Evolutionary conservation across 1,140 invertebrate genomes (phyloP).

Genomic region (Agrilus planipennis): DNA sequence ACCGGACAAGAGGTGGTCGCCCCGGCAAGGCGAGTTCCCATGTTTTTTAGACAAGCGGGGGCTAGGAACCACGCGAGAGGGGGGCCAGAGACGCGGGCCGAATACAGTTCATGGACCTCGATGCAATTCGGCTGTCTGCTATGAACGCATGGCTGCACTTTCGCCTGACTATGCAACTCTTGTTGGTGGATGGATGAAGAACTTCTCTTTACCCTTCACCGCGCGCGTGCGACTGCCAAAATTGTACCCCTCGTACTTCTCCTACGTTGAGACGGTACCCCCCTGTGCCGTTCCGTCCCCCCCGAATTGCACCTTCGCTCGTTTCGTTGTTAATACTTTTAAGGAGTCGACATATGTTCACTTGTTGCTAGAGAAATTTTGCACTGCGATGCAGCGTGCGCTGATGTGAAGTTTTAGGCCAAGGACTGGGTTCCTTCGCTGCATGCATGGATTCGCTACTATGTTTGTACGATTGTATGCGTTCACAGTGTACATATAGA

Average conservation of each 20-base stretch:
- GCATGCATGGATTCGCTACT: too few relatives aligned
- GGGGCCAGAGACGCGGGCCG: slow-evolving; percentile 8
- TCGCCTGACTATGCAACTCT: slow-evolving; percentile 29
- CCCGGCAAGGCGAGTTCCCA: slow-evolving; percentile 7
- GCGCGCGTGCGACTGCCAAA: slow-evolving; percentile 6
- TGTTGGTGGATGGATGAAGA: too few relatives aligned
- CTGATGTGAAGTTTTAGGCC: not conserved
- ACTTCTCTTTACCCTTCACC: slow-evolving; percentile 17
- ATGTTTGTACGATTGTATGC: too few relatives aligned
- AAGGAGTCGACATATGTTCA: slow-evolving; percentile 4
- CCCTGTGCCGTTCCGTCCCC: not conserved
- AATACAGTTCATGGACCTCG: slow-evolving; percentile 28
- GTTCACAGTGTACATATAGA: too few relatives aligned
- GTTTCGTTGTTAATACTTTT: slow-evolving; percentile 1
- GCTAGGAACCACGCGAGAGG: slow-evolving; percentile 10
- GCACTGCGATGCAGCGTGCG: not conserved
- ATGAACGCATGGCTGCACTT: slow-evolving; percentile 34
- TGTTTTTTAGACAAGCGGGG: slow-evolving; percentile 12
- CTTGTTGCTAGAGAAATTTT: not conserved
- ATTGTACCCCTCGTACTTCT: slow-evolving; percentile 6
- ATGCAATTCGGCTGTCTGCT: slow-evolving; percentile 34
- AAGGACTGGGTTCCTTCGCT: not conserved
- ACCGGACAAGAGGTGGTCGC: slow-evolving; percentile 6
- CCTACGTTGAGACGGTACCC: too few relatives aligned
- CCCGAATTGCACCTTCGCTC: not conserved